Conservation (phyloP, 2,113 vertebrate species). For the Chionis minor region DNA sequence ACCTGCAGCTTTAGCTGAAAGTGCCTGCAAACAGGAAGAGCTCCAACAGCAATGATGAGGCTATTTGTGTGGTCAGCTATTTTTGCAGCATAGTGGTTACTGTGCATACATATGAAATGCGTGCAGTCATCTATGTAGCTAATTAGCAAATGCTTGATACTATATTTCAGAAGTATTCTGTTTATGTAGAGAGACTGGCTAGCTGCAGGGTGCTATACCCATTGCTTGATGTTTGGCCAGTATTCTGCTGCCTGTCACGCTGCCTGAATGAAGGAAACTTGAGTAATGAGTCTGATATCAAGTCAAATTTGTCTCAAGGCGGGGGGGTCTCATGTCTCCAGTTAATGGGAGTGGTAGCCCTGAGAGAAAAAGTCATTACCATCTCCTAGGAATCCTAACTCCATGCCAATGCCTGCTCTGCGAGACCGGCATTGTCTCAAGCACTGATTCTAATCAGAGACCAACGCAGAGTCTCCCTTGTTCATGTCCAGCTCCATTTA, state of each 20-base stretch:
- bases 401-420: constrained; percentile 2
- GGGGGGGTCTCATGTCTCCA: not conserved
- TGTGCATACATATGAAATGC: not conserved
- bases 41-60: not conserved
- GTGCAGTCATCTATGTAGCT: not conserved
- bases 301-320: not conserved
- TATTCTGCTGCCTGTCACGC: constrained; percentile 1
- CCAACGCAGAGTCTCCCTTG: not conserved
- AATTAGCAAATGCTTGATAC: not conserved
- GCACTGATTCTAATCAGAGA: constrained; percentile 52
- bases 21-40: not conserved
- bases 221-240: not conserved
- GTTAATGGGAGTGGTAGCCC: constrained; percentile 25
- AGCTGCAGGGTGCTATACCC: not conserved
- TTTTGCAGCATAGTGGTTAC: not conserved
- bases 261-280: constrained; percentile 18
- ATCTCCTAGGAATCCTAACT: constrained; percentile 30
- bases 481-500: not conserved
- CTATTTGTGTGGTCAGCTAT: not conserved
- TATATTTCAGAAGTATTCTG: not conserved
- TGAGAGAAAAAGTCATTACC: constrained; percentile 25
- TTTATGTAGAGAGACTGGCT: not conserved
- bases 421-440: constrained; percentile 43
- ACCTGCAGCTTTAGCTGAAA: not conserved
- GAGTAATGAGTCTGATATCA: constrained; percentile 32